Conservation (phyloP, 92 coral and sea anemone species). For the Epizoanthus ramosus region DNA sequence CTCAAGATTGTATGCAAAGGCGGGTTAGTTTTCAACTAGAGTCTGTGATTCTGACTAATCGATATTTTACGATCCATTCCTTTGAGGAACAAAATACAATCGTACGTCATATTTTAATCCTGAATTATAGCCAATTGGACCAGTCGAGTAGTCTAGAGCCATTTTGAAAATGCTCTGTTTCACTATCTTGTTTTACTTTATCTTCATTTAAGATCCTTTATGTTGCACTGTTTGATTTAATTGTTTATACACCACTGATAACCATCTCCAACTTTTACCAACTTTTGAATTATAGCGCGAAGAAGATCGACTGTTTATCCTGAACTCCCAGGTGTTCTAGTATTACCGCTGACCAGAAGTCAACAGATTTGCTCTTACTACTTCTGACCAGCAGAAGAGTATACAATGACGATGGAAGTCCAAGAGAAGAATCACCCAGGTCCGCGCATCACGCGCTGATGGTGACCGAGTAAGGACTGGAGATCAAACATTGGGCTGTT, state of each 20-base stretch:
- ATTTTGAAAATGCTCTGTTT: no score
- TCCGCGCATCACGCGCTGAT: not conserved
- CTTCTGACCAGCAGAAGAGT: not conserved
- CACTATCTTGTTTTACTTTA: no score
- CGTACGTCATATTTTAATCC: no score
- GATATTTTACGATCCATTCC: no score
- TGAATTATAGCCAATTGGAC: no score
- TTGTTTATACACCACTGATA: not conserved
- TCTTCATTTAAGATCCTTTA: no score
- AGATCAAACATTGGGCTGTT: not conserved
- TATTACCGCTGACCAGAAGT: not conserved
- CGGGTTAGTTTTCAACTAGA: no score
- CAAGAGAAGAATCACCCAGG: not conserved
- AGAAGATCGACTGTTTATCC: conserved; percentile 90
- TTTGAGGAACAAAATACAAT: no score
- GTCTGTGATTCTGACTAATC: no score
- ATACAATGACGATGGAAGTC: not conserved
- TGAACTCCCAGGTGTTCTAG: conserved; percentile 92
- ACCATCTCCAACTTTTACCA: conserved; percentile 3
- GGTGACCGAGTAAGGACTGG: not conserved
- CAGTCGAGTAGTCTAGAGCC: no score
- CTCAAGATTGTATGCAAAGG: no score
- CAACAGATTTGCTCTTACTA: conserved; percentile 70
- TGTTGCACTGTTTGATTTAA: not conserved
- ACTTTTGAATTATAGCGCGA: conserved; percentile 70